A percentile compares a stretch with the other conserved stretches of the same genome.
These are phyloP conservation scores for Gryllus bimaculatus DNA, from an alignment of 1,140 invertebrate genomes.

Conservation along the genomic window DNA sequence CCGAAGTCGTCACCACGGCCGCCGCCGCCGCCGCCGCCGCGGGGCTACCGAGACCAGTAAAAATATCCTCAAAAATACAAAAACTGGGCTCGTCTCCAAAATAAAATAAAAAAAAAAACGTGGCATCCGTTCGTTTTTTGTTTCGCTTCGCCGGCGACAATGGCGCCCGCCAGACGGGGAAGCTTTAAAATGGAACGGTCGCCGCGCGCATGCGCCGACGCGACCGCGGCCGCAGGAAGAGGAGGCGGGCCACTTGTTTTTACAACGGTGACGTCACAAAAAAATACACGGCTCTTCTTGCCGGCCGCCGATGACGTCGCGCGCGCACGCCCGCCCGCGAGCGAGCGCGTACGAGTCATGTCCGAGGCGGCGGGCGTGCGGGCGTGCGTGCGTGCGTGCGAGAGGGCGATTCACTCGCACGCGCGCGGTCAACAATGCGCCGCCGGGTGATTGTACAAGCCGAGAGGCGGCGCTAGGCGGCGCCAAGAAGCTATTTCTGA, in stretches of 20 bases:
- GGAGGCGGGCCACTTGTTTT: background rate
- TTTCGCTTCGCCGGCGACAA: conserved; percentile 14
- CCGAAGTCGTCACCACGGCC: background rate
- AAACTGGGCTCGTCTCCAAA: conserved; percentile 15
- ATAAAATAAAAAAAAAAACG: background rate
- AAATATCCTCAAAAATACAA: conserved; percentile 13
- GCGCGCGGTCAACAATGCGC: too few relatives aligned
- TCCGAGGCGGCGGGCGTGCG: too few relatives aligned
- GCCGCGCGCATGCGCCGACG: background rate
- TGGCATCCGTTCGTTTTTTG: conserved; percentile 11
- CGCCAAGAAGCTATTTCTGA: too few relatives aligned
- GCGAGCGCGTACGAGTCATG: too few relatives aligned
- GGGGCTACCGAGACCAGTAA: background rate
- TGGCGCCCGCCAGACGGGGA: conserved; percentile 15
- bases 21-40: background rate
- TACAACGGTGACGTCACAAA: too few relatives aligned
- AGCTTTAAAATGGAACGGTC: background rate
- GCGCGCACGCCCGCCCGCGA: too few relatives aligned
- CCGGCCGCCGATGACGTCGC: too few relatives aligned
- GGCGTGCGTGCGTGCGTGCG: too few relatives aligned
- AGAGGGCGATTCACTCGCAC: too few relatives aligned
- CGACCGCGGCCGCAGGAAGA: background rate
- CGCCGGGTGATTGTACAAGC: too few relatives aligned
- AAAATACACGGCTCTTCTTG: too few relatives aligned
- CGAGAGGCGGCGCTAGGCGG: too few relatives aligned